Conservation (phyloP, 2,113 vertebrate genomes). For the Neopipo cinnamomea region DNA sequence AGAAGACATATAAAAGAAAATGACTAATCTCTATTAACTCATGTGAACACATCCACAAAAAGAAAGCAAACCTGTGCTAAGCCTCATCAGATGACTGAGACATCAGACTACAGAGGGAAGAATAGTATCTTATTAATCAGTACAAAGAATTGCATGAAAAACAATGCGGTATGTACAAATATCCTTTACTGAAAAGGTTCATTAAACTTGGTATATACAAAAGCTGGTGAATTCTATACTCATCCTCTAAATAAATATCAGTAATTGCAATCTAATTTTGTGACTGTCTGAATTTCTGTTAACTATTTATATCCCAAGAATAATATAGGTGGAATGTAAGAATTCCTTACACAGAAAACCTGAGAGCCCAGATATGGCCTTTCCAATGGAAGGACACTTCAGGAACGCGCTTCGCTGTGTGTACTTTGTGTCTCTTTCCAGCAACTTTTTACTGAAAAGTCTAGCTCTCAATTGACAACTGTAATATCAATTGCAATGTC, state of each 20-base stretch:
- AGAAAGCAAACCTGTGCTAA: background rate
- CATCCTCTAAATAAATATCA: background rate
- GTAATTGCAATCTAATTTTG: background rate
- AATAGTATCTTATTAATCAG: constrained; percentile 4
- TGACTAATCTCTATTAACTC: background rate
- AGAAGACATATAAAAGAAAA: constrained; percentile 1
- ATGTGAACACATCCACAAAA: background rate
- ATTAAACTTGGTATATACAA: background rate
- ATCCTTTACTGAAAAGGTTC: background rate
- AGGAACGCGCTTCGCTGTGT: background rate
- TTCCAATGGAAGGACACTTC: background rate
- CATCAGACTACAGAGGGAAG: background rate
- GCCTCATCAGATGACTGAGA: background rate
- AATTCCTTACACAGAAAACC: background rate
- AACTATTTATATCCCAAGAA: background rate
- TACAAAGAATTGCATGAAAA: constrained; percentile 21
- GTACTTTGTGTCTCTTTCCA: background rate
- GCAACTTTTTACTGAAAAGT: background rate
- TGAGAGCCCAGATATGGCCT: background rate
- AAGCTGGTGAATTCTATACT: background rate
- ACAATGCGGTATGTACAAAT: background rate
- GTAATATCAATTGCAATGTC: background rate
- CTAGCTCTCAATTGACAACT: background rate
- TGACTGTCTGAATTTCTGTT: background rate
- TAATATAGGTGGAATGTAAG: background rate